These are phyloP conservation scores for Sebastes trivittatus DNA, from an alignment of 2,797 vertebrate species.

Conservation along the genomic window DNA sequence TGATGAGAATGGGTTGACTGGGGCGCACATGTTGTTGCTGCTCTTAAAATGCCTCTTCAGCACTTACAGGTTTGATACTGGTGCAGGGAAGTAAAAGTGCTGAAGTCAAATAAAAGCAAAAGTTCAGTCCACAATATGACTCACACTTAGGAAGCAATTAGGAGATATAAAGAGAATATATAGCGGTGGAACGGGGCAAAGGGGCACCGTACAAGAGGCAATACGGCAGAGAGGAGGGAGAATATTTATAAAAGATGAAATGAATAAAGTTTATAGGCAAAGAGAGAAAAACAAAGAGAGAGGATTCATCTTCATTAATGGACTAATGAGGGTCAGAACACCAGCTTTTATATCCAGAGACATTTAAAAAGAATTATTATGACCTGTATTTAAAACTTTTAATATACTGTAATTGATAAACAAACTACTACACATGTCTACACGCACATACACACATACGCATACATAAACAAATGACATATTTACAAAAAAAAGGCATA, in stretches of 20 bases:
- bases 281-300: conserved; percentile 28
- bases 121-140: conserved; percentile 67
- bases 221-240: conserved; percentile 39
- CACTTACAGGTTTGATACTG: conserved; percentile 61
- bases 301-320: conserved; percentile 74
- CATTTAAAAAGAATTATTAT: conserved; percentile 74
- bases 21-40: conserved; percentile 55
- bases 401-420: conserved; percentile 66
- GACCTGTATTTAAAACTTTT: conserved; percentile 77
- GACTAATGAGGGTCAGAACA: conserved; percentile 86
- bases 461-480: conserved; percentile 28
- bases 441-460: conserved; percentile 39
- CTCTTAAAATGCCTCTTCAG: conserved; percentile 70
- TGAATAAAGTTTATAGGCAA: conserved; percentile 41
- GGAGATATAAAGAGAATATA: conserved; percentile 66
- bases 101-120: conserved; percentile 68
- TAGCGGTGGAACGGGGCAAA: conserved; percentile 15
- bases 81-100: conserved; percentile 65
- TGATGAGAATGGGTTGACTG: conserved; percentile 47
- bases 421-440: conserved; percentile 44
- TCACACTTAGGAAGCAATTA: conserved; percentile 67
- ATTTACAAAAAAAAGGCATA: conserved; percentile 57
- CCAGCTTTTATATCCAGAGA: conserved; percentile 85
- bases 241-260: conserved; percentile 59
- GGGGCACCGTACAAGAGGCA: conserved; percentile 38